These are phyloP conservation scores for Neodiprion virginianus DNA, from an alignment of 1,140 invertebrate genomes.

Conservation along the genomic window DNA sequence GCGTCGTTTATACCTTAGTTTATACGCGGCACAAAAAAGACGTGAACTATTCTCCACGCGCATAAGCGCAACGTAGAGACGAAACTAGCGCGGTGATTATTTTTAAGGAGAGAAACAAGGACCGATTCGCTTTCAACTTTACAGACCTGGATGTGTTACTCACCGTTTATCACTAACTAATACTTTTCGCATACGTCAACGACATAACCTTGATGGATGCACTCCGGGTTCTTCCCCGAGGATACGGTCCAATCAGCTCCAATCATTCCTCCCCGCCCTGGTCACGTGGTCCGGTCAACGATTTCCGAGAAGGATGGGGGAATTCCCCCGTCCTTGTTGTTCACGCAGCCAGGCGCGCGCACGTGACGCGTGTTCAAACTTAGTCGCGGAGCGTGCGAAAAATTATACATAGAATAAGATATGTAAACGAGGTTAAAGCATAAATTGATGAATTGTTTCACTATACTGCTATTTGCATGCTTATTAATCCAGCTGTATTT, in stretches of 20 bases:
- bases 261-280: not conserved
- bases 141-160: not conserved
- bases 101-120: not conserved
- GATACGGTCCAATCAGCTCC: not conserved
- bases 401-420: no score
- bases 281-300: not conserved
- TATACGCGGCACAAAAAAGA: not conserved
- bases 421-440: no score
- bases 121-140: not conserved
- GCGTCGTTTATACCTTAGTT: not conserved
- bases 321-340: not conserved
- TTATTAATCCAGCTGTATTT: no score
- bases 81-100: not conserved
- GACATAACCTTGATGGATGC: not conserved
- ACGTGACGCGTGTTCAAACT: no score
- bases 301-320: not conserved
- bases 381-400: no score
- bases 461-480: no score
- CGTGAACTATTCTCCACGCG: not conserved
- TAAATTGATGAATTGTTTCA: no score
- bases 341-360: no score
- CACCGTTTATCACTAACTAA: not conserved
- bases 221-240: not conserved
- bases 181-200: conserved; percentile 1
- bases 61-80: not conserved